Evolutionary conservation across 2,797 vertebrate species (phyloP).

Genomic region (Zalophus californianus): DNA sequence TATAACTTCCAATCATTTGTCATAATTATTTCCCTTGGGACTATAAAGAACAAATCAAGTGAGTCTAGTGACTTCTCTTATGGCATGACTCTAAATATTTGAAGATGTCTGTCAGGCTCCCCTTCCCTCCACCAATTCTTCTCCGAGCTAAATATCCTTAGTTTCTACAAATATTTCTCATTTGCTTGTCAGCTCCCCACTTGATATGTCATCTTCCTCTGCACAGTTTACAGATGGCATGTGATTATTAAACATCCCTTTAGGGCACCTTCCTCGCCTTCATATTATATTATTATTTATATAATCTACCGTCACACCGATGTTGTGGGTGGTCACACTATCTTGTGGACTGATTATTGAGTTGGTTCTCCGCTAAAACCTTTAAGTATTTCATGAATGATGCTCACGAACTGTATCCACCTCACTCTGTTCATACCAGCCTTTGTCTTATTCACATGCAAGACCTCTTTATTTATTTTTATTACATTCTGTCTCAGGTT

Average conservation of each 20-base stretch:
- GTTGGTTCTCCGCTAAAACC: background rate
- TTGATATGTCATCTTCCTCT: slow-evolving; percentile 1
- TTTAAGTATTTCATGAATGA: background rate
- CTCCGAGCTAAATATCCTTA: slow-evolving; percentile 24
- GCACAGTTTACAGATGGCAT: background rate
- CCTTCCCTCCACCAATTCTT: background rate
- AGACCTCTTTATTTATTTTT: background rate
- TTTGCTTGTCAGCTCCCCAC: slow-evolving; percentile 26
- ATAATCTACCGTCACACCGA: background rate
- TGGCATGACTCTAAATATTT: background rate
- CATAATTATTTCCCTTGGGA: slow-evolving; percentile 2
- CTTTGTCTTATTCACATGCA: background rate
- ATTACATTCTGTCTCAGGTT: background rate
- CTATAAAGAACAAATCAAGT: background rate
- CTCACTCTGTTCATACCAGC: background rate
- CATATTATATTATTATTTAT: background rate
- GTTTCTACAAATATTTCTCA: slow-evolving; percentile 56
- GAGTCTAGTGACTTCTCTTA: background rate
- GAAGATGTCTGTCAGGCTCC: background rate
- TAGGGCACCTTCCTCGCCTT: background rate
- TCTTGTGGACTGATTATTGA: background rate
- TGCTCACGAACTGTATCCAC: background rate
- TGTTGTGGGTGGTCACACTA: background rate
- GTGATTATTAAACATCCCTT: background rate
- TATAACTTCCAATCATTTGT: slow-evolving; percentile 12